Percentiles rank a stretch among this genome's conserved stretches.
phyloP scores from a whole-genome alignment of 2,797 vertebrate genomes.

The Todus mexicanus region DNA sequence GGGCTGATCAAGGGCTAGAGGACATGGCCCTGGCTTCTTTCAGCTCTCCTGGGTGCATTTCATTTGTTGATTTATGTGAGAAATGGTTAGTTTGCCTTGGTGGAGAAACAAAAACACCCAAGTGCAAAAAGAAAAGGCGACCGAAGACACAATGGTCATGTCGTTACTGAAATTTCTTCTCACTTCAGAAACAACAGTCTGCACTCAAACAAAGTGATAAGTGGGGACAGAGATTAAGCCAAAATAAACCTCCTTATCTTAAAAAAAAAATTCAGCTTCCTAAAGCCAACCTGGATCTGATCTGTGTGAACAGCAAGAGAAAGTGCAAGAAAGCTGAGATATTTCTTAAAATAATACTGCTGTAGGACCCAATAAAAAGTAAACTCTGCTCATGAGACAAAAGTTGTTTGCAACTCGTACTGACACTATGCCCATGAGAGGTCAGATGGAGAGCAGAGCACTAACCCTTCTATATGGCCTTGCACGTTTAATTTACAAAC shows the following conservation, averaged over 20 bases:
- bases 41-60: constrained; percentile 4
- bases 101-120: constrained; percentile 29
- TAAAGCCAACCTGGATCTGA: constrained; percentile 35
- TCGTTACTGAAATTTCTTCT: neutral
- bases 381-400: neutral
- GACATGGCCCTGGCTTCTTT: neutral
- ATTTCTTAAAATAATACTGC: constrained; percentile 54
- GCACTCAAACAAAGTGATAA: constrained; percentile 28
- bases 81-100: constrained; percentile 24
- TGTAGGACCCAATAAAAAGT: neutral
- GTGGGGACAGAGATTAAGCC: constrained; percentile 29
- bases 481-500: constrained; percentile 27
- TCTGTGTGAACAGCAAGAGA: constrained; percentile 41
- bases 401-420: constrained; percentile 9
- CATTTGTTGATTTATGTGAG: constrained; percentile 45
- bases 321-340: constrained; percentile 1
- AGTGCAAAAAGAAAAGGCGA: constrained; percentile 20
- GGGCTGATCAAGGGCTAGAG: neutral
- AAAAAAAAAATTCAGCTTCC: constrained; percentile 56
- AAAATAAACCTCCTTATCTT: constrained; percentile 57
- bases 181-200: constrained; percentile 39
- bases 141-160: constrained; percentile 11
- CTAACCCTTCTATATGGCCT: neutral
- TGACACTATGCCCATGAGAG: neutral
- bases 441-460: constrained; percentile 29